phyloP scores from a whole-genome alignment of 1,140 invertebrate genomes.

The Bombus impatiens region DNA sequence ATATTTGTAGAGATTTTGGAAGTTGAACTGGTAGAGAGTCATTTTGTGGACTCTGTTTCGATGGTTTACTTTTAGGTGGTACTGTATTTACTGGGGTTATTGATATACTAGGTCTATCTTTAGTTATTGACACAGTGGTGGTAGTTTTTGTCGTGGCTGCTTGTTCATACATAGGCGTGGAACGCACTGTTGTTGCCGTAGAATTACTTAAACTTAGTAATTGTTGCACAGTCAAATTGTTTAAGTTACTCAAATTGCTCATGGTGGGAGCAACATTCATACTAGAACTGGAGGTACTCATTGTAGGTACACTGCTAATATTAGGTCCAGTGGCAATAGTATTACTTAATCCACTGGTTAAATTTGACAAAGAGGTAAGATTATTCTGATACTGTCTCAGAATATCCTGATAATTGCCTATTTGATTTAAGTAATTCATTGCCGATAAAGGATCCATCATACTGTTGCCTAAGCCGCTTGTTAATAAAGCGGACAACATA shows the following conservation, averaged over 20 bases:
- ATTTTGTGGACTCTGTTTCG: constrained; percentile 48
- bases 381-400: constrained; percentile 77
- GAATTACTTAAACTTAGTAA: constrained; percentile 65
- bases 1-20: constrained; percentile 56
- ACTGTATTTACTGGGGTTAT: constrained; percentile 76
- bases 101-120: constrained; percentile 77
- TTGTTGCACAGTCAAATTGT: constrained; percentile 71
- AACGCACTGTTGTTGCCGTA: constrained; percentile 45
- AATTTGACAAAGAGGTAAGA: constrained; percentile 68
- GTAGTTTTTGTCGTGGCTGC: constrained; percentile 50
- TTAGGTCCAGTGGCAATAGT: constrained; percentile 42
- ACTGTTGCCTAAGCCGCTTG: constrained; percentile 70
- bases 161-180: constrained; percentile 64
- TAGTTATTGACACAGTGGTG: constrained; percentile 62
- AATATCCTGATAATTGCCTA: constrained; percentile 78
- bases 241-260: constrained; percentile 55
- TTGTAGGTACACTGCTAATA: constrained; percentile 63
- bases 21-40: constrained; percentile 61
- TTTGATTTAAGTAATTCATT: constrained; percentile 76
- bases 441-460: constrained; percentile 75
- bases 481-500: constrained; percentile 75
- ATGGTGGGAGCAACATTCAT: constrained; percentile 53
- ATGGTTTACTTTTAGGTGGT: constrained; percentile 63
- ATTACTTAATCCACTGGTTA: constrained; percentile 66
- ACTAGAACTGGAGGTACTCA: constrained; percentile 58